A percentile compares a stretch with the other conserved stretches of the same genome.
Evolutionary conservation across 2,113 vertebrate species (phyloP).

Genomic region (Leiothrix lutea): DNA sequence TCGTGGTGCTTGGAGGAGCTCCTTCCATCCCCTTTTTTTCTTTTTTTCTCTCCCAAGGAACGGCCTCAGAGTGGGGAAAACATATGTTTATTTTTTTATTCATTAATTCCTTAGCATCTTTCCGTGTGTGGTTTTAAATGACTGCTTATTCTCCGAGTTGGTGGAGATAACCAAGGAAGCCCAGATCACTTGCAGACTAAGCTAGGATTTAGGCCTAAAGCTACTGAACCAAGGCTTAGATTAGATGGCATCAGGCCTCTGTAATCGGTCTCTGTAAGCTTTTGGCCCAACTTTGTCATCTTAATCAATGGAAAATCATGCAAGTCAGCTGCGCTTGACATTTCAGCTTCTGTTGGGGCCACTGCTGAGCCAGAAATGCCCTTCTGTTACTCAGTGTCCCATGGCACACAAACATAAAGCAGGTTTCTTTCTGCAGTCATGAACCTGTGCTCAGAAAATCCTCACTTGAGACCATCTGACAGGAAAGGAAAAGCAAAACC

Average conservation of each 20-base stretch:
- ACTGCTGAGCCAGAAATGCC: slow-evolving; percentile 30
- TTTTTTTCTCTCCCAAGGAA: background rate
- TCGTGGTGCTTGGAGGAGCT: background rate
- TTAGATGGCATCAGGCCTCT: slow-evolving; percentile 51
- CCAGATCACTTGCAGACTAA: slow-evolving; percentile 37
- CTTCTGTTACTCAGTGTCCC: slow-evolving; percentile 2
- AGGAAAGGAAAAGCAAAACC: background rate
- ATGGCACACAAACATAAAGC: background rate
- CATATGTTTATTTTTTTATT: background rate
- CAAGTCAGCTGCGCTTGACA: slow-evolving; percentile 38
- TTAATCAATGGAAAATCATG: slow-evolving; percentile 62
- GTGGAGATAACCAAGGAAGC: slow-evolving; percentile 31
- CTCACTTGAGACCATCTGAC: background rate
- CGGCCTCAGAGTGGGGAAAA: background rate
- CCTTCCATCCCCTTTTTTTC: background rate
- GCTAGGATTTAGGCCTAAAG: slow-evolving; percentile 48
- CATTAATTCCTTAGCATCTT: slow-evolving; percentile 18
- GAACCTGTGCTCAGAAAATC: background rate
- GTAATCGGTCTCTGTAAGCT: slow-evolving; percentile 14
- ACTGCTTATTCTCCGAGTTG: slow-evolving; percentile 26
- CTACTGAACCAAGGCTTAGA: slow-evolving; percentile 34
- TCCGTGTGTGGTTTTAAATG: background rate
- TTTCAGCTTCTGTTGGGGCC: background rate
- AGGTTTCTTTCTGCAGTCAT: background rate
- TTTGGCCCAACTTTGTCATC: slow-evolving; percentile 52